Base-by-base conservation (phyloP, 2,797 vertebrate genomes). In the Phrynocephalus forsythii region DNA sequence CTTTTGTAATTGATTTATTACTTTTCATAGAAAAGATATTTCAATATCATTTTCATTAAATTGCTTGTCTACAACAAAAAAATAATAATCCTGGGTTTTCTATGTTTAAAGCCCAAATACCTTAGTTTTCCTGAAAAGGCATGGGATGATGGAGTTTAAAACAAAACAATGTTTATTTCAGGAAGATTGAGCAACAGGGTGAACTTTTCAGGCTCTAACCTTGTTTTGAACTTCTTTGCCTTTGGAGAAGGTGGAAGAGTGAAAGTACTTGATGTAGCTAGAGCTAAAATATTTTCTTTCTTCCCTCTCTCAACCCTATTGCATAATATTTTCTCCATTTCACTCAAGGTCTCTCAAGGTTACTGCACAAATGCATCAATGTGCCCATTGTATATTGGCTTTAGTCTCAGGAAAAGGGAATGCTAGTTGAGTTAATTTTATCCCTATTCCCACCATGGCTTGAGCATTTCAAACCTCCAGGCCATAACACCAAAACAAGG, bases 1-100 rank as follows among this genome's bases (percentile, higher is more conserved):
- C 94, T 95, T 96, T 95, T 94, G 90, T 94, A 95, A 95, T 95
- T 96, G 94, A 95, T 96, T 95, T 95, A 93, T 90, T 93, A 92
- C 90, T 95, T 96, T 95, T 94, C 93, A 94, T 87, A 79, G 66
- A 93, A 90, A 95, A 95, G 86, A 75, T 87, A 95, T 95, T 96
- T 94, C 90, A 92, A 92, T 86, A 93, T 91, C 84, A 94, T 95
- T 96, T 94, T 95, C 93, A 95, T 95, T 95, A 94, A 94, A 92
- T 91, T 93, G 89, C 88, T 94, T 94, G 86, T 93, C 95, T 92
- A 84, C 87, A 92, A 91, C 83, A 89, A 90, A 48, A 48, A 30
- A 79, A 91, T 88, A 76, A n/a, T 52, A 91, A 89, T 24, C 69
- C 86, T 85, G 72, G 84, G 92, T 87, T 90, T 63, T 84, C 81